Evolutionary conservation across 2,888 invertebrate species (phyloP), one percentile per base, ranked within the genome.

Genomic region (Lasioglossum calceatum): DNA sequence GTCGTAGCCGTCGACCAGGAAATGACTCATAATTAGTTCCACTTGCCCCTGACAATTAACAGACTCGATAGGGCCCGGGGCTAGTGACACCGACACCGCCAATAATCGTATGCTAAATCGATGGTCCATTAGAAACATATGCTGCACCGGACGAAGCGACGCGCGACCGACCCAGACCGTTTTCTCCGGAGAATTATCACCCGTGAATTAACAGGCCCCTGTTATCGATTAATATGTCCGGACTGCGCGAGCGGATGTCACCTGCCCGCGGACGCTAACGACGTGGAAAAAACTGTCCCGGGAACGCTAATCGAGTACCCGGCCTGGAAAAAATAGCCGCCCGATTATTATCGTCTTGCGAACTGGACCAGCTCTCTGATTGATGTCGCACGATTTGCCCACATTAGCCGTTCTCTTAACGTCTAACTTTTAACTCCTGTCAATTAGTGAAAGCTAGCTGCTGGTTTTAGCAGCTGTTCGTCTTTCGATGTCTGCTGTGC

Each of bases 71-170:
- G 78, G 80, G 80, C 39, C 32, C 36, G 19, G 67, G 70, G 76
- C 84, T 39, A 32, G 72, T 85, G 87, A 75, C 81, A 72, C 73
- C 80, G 81, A 87, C 83, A 85, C 83, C 80, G 47, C 76, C 82
- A 83, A 88, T 86, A 89, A 87, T 85, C 83, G 74, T 84, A 84
- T 78, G 80, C 74, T 84, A 87, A 87, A 89, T 89, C 89, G 85
- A 88, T 85, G 89, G 78, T n/a, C 85, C 83, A 79, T 89, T 88
- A 86, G 81, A 84, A 86, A 81, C 87, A 88, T 78, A 74, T 84
- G 86, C 70, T 54, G 50, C 50, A 0, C 50, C 50, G 50, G 50
- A 54, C 50, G 19, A 54, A 54, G 54, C 54, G 54, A 73, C 77
- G 61, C 54, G 73, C 44, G 44, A 12, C 44, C 39, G 32, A 23